Conservation (phyloP, 2,113 vertebrate species). For the Neolamprologus hecqui region DNA sequence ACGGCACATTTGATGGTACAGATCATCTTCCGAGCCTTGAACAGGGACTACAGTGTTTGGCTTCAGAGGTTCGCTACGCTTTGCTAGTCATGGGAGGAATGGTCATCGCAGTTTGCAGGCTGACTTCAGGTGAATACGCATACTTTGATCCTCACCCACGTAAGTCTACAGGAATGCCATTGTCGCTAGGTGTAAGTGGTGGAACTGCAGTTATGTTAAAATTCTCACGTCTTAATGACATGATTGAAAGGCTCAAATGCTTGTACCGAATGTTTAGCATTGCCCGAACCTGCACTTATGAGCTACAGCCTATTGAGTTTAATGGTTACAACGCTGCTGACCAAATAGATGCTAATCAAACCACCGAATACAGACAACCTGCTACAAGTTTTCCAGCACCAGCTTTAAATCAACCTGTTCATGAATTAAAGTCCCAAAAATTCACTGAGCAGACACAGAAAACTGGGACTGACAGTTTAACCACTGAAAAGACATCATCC, state of each 20-base stretch:
- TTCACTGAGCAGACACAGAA: rapidly evolving
- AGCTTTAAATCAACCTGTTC: rapidly evolving
- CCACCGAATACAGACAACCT: rapidly evolving
- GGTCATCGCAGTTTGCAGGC: rapidly evolving
- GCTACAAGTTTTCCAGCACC: rapidly evolving
- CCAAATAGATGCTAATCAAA: rapidly evolving
- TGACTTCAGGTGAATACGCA: rapidly evolving
- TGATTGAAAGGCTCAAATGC: rapidly evolving
- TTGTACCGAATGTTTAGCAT: too few relatives aligned
- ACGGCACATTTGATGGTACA: rapidly evolving
- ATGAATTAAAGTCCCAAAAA: rapidly evolving
- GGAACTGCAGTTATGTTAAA: too few relatives aligned
- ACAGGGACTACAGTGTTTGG: too few relatives aligned
- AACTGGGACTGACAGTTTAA: rapidly evolving
- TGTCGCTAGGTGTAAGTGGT: rapidly evolving
- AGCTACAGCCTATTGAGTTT: rapidly evolving
- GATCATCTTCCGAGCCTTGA: rapidly evolving
- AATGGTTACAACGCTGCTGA: rapidly evolving
- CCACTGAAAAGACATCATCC: too few relatives aligned
- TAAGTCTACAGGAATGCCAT: rapidly evolving
- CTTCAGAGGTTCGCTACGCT: rapidly evolving
- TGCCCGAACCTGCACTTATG: rapidly evolving
- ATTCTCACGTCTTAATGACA: too few relatives aligned
- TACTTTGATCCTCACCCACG: too few relatives aligned
- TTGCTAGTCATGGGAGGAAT: too few relatives aligned